A percentile compares a stretch with the other conserved stretches of the same genome.
These are phyloP conservation scores for Melieria omissa DNA, from an alignment of 2,888 invertebrate genomes.

Conservation along the genomic window DNA sequence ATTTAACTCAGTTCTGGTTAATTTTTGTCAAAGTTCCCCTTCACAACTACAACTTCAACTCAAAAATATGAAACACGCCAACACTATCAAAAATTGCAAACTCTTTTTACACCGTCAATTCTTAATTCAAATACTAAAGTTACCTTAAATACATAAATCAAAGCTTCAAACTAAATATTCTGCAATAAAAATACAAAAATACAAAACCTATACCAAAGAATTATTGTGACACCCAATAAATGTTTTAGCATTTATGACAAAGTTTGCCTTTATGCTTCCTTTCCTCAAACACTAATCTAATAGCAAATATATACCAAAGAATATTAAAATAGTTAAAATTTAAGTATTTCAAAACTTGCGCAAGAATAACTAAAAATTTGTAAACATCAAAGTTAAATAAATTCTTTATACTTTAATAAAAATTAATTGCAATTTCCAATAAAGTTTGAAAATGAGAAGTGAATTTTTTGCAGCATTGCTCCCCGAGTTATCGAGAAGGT, in stretches of 20 bases:
- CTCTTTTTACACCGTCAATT: slow-evolving; percentile 9
- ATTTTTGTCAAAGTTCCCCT: too few species aligned
- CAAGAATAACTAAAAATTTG: neutral
- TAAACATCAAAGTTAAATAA: too few species aligned
- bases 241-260: neutral
- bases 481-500: too few species aligned
- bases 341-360: neutral
- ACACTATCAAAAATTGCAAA: too few species aligned
- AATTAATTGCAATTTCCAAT: neutral
- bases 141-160: slow-evolving; percentile 13
- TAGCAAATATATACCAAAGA: neutral
- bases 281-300: slow-evolving; percentile 8
- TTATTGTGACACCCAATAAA: slow-evolving; percentile 3
- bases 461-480: too few species aligned
- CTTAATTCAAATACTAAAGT: slow-evolving; percentile 19
- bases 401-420: slow-evolving; percentile 3
- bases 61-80: too few species aligned
- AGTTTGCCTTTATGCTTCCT: slow-evolving; percentile 37
- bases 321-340: neutral
- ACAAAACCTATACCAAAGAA: neutral
- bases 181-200: neutral
- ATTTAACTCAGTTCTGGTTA: too few species aligned
- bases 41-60: too few species aligned
- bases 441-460: too few species aligned
- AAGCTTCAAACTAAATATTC: neutral